phyloP scores from a whole-genome alignment of 2,888 invertebrate genomes.

The Ochropleura leucogaster region DNA sequence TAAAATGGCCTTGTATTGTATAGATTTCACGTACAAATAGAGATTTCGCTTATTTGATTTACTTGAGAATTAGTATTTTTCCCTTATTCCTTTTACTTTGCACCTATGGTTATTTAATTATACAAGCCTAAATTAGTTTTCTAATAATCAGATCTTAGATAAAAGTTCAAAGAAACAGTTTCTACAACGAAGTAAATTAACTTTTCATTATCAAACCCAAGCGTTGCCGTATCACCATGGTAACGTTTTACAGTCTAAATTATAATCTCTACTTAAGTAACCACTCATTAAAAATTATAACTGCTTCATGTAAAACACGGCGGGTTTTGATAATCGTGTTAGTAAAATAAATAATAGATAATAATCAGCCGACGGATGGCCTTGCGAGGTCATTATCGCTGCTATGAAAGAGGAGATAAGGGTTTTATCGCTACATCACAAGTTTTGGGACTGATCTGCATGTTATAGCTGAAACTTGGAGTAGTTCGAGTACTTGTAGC shows the following conservation, averaged over 20 bases:
- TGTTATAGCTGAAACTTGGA: slow-evolving; percentile 13
- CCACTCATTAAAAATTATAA: slow-evolving; percentile 47
- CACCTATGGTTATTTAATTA: neutral
- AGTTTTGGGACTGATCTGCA: slow-evolving; percentile 46
- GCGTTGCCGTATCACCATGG: slow-evolving; percentile 8
- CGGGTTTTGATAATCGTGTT: slow-evolving; percentile 51
- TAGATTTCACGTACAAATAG: no score
- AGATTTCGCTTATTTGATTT: neutral
- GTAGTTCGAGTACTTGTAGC: slow-evolving; percentile 25
- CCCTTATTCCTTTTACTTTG: neutral
- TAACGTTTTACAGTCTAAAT: slow-evolving; percentile 12
- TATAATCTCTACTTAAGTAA: slow-evolving; percentile 29
- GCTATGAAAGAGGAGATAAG: slow-evolving; percentile 59
- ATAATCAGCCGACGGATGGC: slow-evolving; percentile 63
- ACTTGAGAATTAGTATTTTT: neutral
- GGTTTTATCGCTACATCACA: slow-evolving; percentile 44
- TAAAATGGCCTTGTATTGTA: no score
- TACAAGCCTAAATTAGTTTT: no score
- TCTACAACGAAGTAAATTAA: neutral
- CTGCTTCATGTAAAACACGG: slow-evolving; percentile 34
- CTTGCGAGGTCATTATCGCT: slow-evolving; percentile 71
- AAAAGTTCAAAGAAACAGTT: neutral
- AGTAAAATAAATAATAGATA: slow-evolving; percentile 65
- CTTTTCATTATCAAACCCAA: neutral
- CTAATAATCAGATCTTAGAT: neutral